Conservation (phyloP, 2,797 vertebrate genomes). For the Melanogrammus aeglefinus region DNA sequence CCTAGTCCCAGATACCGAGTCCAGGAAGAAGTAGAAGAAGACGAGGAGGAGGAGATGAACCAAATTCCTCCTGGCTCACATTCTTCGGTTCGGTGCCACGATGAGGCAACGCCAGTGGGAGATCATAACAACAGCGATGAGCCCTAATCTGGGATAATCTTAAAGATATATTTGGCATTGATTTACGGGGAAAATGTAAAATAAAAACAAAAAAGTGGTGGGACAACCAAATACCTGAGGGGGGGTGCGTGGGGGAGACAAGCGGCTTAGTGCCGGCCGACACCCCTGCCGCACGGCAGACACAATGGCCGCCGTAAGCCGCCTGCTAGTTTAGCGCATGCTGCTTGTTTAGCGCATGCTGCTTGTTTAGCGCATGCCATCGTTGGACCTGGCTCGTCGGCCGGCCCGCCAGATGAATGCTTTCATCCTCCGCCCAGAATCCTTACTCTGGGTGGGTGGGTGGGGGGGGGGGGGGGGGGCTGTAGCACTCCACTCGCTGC, state of each 20-base stretch:
- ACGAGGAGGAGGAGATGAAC: background rate
- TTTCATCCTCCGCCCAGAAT: conserved; percentile 66
- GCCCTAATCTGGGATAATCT: conserved; percentile 39
- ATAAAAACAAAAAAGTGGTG: background rate
- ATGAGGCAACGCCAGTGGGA: background rate
- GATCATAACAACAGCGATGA: background rate
- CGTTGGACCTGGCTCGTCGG: conserved; percentile 63
- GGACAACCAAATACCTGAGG: conserved; percentile 63
- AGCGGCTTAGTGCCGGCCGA: conserved; percentile 49
- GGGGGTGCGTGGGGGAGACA: conserved; percentile 52
- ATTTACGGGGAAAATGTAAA: conserved; percentile 28
- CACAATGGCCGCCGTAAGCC: conserved; percentile 67
- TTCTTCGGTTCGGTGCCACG: background rate
- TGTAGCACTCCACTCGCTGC: conserved; percentile 12
- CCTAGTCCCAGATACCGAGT: background rate
- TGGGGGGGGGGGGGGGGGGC: conserved; percentile 13
- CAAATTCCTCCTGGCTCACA: background rate
- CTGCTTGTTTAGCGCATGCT: conserved; percentile 63
- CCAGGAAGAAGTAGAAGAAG: background rate
- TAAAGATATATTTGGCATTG: conserved; percentile 51
- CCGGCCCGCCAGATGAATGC: conserved; percentile 76
- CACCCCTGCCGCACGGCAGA: conserved; percentile 63
- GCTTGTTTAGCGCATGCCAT: conserved; percentile 65
- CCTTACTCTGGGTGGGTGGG: conserved; percentile 37
- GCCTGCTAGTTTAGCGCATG: conserved; percentile 60